A percentile compares a stretch with the other conserved stretches of the same genome.
Evolutionary conservation across 1,140 invertebrate species (phyloP).

Genomic region (Platorchestia sp.): DNA sequence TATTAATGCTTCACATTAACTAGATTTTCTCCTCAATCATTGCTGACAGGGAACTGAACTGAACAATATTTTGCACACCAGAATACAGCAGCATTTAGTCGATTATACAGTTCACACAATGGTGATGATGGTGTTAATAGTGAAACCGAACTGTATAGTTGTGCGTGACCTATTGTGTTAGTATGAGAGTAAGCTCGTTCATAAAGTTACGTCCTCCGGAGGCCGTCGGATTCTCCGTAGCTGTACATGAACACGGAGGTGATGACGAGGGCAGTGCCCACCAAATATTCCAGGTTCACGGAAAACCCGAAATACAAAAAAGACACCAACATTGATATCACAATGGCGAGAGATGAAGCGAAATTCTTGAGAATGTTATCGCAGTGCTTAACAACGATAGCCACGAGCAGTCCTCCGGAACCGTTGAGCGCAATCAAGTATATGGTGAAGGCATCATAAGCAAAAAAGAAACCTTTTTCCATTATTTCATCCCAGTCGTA

Average conservation of each 20-base stretch:
- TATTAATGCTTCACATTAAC: too few relatives aligned
- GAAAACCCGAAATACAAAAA: slow-evolving; percentile 94
- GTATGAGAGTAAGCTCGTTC: too few relatives aligned
- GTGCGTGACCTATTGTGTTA: too few relatives aligned
- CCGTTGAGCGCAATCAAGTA: slow-evolving; percentile 88
- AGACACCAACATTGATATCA: slow-evolving; percentile 93
- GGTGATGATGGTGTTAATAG: too few relatives aligned
- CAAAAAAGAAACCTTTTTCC: slow-evolving; percentile 80
- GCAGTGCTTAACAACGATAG: slow-evolving; percentile 96
- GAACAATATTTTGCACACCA: too few relatives aligned
- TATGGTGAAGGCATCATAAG: slow-evolving; percentile 88
- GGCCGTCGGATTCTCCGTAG: too few relatives aligned
- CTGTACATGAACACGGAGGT: slow-evolving; percentile 95
- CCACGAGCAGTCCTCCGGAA: slow-evolving; percentile 91
- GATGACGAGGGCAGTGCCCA: slow-evolving; percentile 91
- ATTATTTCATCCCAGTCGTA: slow-evolving; percentile 73
- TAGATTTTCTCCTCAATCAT: too few relatives aligned
- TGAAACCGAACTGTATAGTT: too few relatives aligned
- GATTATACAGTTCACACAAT: too few relatives aligned
- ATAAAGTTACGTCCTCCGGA: too few relatives aligned
- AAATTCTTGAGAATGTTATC: slow-evolving; percentile 98
- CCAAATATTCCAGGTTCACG: slow-evolving; percentile 86
- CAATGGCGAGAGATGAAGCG: slow-evolving; percentile 93
- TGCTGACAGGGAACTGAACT: too few relatives aligned
- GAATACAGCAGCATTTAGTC: too few relatives aligned